Conservation (phyloP, 2,113 vertebrate genomes). For the Sander vitreus region DNA sequence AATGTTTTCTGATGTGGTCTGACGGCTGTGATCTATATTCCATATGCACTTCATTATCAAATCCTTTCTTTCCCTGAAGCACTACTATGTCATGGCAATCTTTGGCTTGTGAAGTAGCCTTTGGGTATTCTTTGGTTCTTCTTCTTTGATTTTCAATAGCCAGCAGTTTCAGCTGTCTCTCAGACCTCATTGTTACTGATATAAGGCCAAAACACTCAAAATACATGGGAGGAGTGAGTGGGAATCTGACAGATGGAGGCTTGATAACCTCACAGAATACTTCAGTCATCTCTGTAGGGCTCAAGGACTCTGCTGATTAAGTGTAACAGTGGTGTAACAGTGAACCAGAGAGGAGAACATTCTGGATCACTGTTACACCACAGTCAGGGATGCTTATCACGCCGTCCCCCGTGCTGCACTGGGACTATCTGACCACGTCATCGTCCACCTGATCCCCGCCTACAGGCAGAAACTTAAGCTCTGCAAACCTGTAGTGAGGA, state of each 20-base stretch:
- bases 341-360: too few species aligned
- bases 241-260: conserved; percentile 70
- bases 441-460: too few species aligned
- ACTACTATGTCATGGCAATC: not conserved
- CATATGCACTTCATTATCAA: conserved; percentile 7
- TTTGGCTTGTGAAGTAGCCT: not conserved
- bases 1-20: conserved; percentile 3
- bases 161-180: conserved; percentile 38
- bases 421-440: too few species aligned
- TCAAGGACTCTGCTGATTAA: conserved; percentile 54
- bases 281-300: conserved; percentile 18
- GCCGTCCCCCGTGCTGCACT: too few species aligned
- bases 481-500: too few species aligned
- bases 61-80: not conserved
- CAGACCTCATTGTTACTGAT: conserved; percentile 47
- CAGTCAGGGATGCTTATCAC: too few species aligned
- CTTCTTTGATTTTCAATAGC: conserved; percentile 27
- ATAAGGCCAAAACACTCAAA: conserved; percentile 21
- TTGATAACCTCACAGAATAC: conserved; percentile 41
- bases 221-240: conserved; percentile 50
- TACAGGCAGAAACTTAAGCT: too few species aligned
- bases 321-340: too few species aligned
- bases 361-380: too few species aligned
- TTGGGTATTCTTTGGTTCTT: not conserved
- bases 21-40: conserved; percentile 10